These are phyloP conservation scores for Nomada goodeniana DNA, from an alignment of 2,888 invertebrate genomes.

Conservation along the genomic window DNA sequence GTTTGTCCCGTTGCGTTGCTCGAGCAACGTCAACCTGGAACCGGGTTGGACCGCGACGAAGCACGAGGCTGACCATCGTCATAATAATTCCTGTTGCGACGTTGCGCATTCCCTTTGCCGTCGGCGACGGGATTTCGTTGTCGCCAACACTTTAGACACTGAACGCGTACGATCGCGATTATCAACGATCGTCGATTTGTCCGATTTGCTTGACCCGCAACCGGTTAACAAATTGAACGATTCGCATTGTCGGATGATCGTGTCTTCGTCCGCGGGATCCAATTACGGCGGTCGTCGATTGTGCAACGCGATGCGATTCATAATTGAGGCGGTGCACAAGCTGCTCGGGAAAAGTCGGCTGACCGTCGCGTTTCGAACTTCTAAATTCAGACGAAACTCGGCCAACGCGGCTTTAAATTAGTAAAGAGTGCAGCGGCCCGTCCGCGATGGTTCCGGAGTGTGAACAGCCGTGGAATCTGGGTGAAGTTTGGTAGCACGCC, in stretches of 20 bases:
- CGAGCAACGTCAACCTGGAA: not conserved
- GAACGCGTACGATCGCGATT: too few relatives aligned
- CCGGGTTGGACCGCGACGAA: conserved; percentile 21
- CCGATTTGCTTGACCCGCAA: conserved; percentile 20
- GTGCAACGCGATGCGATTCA: conserved; percentile 32
- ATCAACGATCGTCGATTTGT: conserved; percentile 29
- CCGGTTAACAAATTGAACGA: not conserved
- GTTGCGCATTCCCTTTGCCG: conserved; percentile 26
- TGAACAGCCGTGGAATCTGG: conserved; percentile 34
- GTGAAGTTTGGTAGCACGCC: conserved; percentile 47
- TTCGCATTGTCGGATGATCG: conserved; percentile 21
- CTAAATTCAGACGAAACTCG: conserved; percentile 23
- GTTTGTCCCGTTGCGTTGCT: conserved; percentile 40
- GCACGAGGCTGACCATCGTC: conserved; percentile 38
- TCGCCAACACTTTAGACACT: not conserved
- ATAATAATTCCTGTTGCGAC: conserved; percentile 31
- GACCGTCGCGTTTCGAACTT: conserved; percentile 3
- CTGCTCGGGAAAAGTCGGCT: conserved; percentile 17
- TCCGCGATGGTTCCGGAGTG: conserved; percentile 4
- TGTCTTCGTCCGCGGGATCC: conserved; percentile 37
- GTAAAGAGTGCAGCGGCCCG: conserved; percentile 19
- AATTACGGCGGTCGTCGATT: conserved; percentile 57
- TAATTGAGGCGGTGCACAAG: conserved; percentile 21
- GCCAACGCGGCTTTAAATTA: conserved; percentile 31
- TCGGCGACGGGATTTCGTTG: conserved; percentile 16